Evolutionary conservation across 1,140 invertebrate genomes (phyloP), one percentile per base, ranked within the genome.

Genomic region (Phymorhynchus buccinoides): DNA sequence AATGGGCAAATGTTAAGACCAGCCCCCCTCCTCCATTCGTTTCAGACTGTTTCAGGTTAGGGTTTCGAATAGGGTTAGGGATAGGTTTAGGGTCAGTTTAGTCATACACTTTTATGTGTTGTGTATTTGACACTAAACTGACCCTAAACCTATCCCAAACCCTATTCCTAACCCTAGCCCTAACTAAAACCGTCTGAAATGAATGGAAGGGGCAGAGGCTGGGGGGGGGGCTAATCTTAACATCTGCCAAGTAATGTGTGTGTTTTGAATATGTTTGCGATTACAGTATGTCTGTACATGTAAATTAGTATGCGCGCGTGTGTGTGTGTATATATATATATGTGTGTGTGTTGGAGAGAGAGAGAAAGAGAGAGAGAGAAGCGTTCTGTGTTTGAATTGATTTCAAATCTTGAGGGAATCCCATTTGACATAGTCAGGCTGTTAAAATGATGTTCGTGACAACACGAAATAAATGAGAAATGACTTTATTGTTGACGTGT

Each of bases 241-340:
- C n/a, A n/a, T n/a, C n/a, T n/a, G n/a, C n/a, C n/a, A n/a, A n/a
- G n/a, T n/a, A n/a, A n/a, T 35, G 52, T 66, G 52, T 78, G 77
- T 78, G 37, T 78, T 12, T 78, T 30, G 77, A 6, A 37, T 35
- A 27, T 39, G 77, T 79, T 79, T 79, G 4, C 18, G 16, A 7
- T 79, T 39, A 12, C 14, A 37, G 42, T 80, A 62, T 62, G 37
- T 35, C 18, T 62, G 48, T 81, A 30, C 35, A 39, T 81, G 48
- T 81, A 39, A 12, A 30, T 56, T 27, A 12, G 30, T 77, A 6
- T 84, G 27, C 66, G 77, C 78, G 42, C 75, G 44, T 84, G 52
- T 80, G 37, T 85, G 52, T 85, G 52, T 85, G 52, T 85, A 37
- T 85, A 39, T 85, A 30, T 85, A 39, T 85, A 27, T 77, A 48